Conservation (phyloP, 2,797 vertebrate genomes). For the Syngnathus rostellatus region DNA sequence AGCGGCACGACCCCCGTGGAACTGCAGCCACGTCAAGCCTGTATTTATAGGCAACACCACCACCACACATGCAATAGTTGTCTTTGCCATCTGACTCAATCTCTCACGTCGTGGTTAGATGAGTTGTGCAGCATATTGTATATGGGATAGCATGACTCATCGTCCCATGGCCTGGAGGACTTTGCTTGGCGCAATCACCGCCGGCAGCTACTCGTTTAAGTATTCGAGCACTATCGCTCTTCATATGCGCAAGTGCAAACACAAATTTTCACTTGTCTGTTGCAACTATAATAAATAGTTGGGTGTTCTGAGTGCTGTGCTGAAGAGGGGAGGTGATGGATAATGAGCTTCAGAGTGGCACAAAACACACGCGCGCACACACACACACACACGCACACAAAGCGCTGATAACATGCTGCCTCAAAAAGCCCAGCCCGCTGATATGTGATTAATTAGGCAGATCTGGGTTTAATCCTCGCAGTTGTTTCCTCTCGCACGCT, state of each 20-base stretch:
- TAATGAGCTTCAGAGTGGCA: slow-evolving; percentile 55
- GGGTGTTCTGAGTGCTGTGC: slow-evolving; percentile 37
- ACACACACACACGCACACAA: slow-evolving; percentile 6
- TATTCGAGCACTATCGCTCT: slow-evolving; percentile 41
- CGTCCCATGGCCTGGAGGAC: slow-evolving; percentile 40
- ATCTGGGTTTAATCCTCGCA: slow-evolving; percentile 51
- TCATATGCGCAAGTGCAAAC: slow-evolving; percentile 27
- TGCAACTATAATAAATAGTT: slow-evolving; percentile 55
- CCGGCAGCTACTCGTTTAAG: slow-evolving; percentile 49
- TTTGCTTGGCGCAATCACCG: slow-evolving; percentile 36
- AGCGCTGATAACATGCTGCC: slow-evolving; percentile 29
- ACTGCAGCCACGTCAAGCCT: slow-evolving; percentile 47
- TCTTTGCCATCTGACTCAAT: slow-evolving; percentile 54
- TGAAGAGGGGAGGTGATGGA: slow-evolving; percentile 56
- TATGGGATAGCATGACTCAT: slow-evolving; percentile 45
- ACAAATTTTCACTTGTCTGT: slow-evolving; percentile 44
- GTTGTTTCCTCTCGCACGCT: slow-evolving; percentile 36
- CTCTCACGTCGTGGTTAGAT: slow-evolving; percentile 27
- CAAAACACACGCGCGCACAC: slow-evolving; percentile 37
- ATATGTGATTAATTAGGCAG: slow-evolving; percentile 67
- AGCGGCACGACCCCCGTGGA: slow-evolving; percentile 36
- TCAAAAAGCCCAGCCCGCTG: slow-evolving; percentile 46
- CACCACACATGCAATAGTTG: slow-evolving; percentile 50
- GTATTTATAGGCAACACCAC: slow-evolving; percentile 55
- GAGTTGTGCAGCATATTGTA: slow-evolving; percentile 28